Base-by-base conservation (phyloP, 2,113 vertebrate species). In the Dicaeum eximium region DNA sequence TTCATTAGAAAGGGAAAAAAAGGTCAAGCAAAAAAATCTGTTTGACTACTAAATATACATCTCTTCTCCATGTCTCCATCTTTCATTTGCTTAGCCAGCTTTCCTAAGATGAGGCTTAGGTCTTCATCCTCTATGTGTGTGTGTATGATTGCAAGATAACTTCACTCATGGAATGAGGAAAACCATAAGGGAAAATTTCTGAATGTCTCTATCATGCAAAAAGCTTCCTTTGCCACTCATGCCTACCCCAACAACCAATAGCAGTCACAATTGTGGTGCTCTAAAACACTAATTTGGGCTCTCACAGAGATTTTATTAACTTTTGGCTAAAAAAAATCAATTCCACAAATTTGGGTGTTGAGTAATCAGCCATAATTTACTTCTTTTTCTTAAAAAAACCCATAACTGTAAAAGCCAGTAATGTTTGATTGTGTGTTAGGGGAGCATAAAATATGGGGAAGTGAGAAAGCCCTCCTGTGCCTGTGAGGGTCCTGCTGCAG, bases 21-120 rank as follows among this genome's bases (percentile, higher is more conserved):
- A 24, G 3, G 0, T 5, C 18, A 47, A 70, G 9, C 1, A 48
- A 44, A 47, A 31, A 51, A 15, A 7, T 28, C 27, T 14, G 2
- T 50, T 42, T 71, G 33, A 31, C 24, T 72, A 6, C 17, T 38
- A 48, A 85, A 27, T 50, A 44, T 15, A 37, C 11, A 4, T 80
- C 10, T 60, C 16, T 80, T 35, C 27, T 83, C 16, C 35, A n/a
- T 23, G 54, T 62, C 45, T 80, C 6, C 45, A 53, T 45, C 9
- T 85, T 82, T 51, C 5, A 40, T 81, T 90, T 80, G 2, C 66
- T 80, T 79, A 67, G 23, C 10, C 25, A 81, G 19, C 27, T 84
- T 86, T 91, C 10, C 33, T 53, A 20, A 81, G 31, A 56, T 47
- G 30, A 67, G 11, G 10, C 3, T 78, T 54, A 62, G 7, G 6